Evolutionary conservation across 1,140 invertebrate species (phyloP), one percentile per base, ranked within the genome.

Genomic region (Medauroidea extradentata): DNA sequence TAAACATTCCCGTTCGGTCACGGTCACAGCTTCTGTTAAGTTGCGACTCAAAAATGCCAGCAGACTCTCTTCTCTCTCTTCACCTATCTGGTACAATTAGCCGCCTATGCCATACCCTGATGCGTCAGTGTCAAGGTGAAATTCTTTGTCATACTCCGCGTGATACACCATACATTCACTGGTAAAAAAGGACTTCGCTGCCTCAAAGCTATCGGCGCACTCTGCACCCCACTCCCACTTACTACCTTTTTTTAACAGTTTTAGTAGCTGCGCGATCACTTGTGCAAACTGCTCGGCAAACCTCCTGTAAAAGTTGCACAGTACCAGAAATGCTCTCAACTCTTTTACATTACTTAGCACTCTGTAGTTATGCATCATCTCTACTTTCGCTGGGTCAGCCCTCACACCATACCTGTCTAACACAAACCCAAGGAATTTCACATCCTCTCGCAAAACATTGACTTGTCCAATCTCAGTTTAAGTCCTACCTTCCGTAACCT

Each of bases 1-100:
- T 29, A 81, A 60, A 55, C 71, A 73, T 70, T 82, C 78, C 51
- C 67, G 61, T 63, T 83, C 78, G 0, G 74, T 76, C 7, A 66
- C 66, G 2, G 62, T 62, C n/a, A 57, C 76, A 81, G 24, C 78
- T 78, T 42, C 44, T 62, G 65, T 63, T 9, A 80, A 58, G 1
- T 60, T 57, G 11, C 75, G 46, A 60, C 75, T 75, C 8, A 75
- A 75, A 60, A 79, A 79, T 0, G 67, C 65, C 3, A 80, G 67
- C 1, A 71, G 71, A 23, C 53, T 43, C 29, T 70, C 65, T 11
- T 46, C 46, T 25, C 53, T 58, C 9, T 61, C 61, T 0, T 69
- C 56, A 21, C 39, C 11, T 8, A 52, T 52, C 53, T 75, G 73
- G 25, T 57, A 53, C 11, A 74, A 48, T 5, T 70, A 60, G 0